A percentile compares a stretch with the other conserved stretches of the same genome.
Evolutionary conservation across 2,888 invertebrate genomes (phyloP).

Genomic region (Achlya flavicornis): DNA sequence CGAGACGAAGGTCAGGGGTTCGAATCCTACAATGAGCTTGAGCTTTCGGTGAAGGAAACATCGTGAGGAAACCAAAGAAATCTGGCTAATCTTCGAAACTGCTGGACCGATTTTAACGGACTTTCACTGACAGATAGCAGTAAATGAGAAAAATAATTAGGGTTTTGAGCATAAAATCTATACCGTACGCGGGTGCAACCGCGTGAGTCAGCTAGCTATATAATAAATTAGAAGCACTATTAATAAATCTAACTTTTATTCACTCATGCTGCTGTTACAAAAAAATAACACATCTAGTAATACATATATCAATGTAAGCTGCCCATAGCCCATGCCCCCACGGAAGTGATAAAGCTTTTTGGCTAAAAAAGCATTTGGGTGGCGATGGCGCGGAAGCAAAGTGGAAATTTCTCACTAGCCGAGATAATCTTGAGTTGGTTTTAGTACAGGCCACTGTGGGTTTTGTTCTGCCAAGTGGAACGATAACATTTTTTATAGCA

Average conservation of each 20-base stretch:
- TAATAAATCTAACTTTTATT: not conserved
- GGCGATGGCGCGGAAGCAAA: slow-evolving; percentile 79
- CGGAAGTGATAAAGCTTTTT: slow-evolving; percentile 84
- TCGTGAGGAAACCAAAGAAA: too few species aligned
- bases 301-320: slow-evolving; percentile 36
- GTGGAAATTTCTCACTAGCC: slow-evolving; percentile 65
- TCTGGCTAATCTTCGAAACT: too few species aligned
- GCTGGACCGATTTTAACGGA: too few species aligned
- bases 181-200: too few species aligned
- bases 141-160: too few species aligned
- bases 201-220: too few species aligned
- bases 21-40: too few species aligned
- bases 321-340: slow-evolving; percentile 68
- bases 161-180: too few species aligned
- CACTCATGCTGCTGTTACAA: not conserved
- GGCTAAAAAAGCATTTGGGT: slow-evolving; percentile 79
- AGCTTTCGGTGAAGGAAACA: too few species aligned
- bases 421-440: slow-evolving; percentile 67
- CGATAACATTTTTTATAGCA: slow-evolving; percentile 56
- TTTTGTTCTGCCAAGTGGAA: slow-evolving; percentile 57
- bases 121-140: too few species aligned
- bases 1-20: too few species aligned
- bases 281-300: slow-evolving; percentile 40
- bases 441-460: slow-evolving; percentile 29
- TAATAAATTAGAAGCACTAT: too few species aligned